phyloP scores from a whole-genome alignment of 2,888 invertebrate species.

The Andrena hattorfiana region DNA sequence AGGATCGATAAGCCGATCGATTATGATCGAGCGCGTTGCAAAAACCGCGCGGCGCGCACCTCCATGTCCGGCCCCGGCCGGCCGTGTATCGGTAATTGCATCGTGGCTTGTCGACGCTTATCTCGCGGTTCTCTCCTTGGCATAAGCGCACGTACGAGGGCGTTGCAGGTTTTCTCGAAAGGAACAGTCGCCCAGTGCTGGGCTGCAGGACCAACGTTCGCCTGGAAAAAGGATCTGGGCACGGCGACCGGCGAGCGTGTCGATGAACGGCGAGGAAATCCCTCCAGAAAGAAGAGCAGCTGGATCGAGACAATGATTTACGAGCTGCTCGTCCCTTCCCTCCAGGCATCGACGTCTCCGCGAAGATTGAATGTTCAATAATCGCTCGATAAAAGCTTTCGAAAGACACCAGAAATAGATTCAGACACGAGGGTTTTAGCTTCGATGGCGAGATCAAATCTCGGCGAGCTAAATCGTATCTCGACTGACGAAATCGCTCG shows the following conservation, averaged over 20 bases:
- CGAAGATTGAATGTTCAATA: neutral
- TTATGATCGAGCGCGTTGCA: constrained; percentile 75
- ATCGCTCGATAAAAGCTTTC: neutral
- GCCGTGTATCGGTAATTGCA: constrained; percentile 80
- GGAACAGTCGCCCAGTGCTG: constrained; percentile 52
- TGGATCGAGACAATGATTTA: constrained; percentile 63
- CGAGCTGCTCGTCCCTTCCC: constrained; percentile 52
- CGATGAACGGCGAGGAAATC: constrained; percentile 19
- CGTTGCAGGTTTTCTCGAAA: constrained; percentile 69
- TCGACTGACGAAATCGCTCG: constrained; percentile 7
- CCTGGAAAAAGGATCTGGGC: constrained; percentile 59
- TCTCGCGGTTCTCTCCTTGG: constrained; percentile 77
- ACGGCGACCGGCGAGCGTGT: constrained; percentile 44
- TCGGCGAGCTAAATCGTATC: neutral
- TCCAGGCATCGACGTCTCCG: constrained; percentile 50
- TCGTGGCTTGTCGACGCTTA: constrained; percentile 78
- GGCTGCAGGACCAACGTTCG: constrained; percentile 45
- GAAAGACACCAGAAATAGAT: neutral
- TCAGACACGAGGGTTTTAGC: neutral
- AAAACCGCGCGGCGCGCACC: constrained; percentile 57
- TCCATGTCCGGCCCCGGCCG: constrained; percentile 31
- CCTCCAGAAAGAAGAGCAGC: constrained; percentile 48
- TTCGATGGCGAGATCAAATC: no score
- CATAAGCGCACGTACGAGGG: constrained; percentile 73
- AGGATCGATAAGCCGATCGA: constrained; percentile 77